Conservation (phyloP, 2,797 vertebrate species). For the Avahi laniger region DNA sequence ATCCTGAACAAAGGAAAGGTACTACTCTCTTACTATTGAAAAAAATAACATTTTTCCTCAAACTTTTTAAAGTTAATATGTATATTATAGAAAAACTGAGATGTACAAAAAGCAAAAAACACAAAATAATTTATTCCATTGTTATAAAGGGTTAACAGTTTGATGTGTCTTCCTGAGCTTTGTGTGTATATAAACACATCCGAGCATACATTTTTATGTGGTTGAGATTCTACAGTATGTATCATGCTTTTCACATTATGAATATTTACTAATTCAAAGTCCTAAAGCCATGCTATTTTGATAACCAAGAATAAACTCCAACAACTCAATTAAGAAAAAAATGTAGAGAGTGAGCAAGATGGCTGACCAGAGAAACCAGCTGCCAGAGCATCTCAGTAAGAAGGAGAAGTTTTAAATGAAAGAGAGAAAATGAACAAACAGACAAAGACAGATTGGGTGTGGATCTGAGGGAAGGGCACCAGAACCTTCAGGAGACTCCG, state of each 20-base stretch:
- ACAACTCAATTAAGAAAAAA: neutral
- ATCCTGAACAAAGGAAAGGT: neutral
- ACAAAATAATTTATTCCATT: neutral
- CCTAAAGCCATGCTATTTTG: neutral
- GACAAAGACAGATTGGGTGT: too few relatives aligned
- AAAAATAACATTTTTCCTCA: neutral
- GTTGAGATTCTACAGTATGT: neutral
- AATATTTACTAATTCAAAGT: neutral
- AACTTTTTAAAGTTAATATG: neutral
- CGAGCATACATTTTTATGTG: neutral
- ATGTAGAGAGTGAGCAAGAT: too few relatives aligned
- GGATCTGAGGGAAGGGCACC: too few relatives aligned
- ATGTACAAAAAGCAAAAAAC: neutral
- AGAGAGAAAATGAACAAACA: too few relatives aligned
- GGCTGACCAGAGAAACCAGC: too few relatives aligned
- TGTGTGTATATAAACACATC: neutral
- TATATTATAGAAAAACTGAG: neutral
- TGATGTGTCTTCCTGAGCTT: neutral
- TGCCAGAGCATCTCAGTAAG: too few relatives aligned
- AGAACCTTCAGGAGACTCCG: too few relatives aligned
- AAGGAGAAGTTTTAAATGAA: too few relatives aligned
- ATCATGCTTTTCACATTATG: neutral
- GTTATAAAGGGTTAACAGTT: neutral
- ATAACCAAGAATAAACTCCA: neutral
- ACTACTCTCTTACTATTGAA: neutral